Percentiles rank a stretch among this genome's conserved stretches.
These are phyloP conservation scores for Speoplatyrhinus poulsoni DNA, from an alignment of 2,113 vertebrate species.

Conservation along the genomic window DNA sequence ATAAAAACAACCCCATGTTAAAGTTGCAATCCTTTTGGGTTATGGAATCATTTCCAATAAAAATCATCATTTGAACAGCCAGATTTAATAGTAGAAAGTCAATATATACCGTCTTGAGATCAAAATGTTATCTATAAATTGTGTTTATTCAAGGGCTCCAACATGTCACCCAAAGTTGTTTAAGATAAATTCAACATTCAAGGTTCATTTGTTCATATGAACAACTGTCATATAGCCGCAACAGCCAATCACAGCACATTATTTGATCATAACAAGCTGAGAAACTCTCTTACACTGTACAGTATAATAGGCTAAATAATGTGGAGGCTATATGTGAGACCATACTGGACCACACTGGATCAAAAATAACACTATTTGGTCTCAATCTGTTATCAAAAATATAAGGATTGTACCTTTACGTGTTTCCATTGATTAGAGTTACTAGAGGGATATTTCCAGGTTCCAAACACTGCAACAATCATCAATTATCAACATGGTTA, in stretches of 20 bases:
- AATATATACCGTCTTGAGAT: not conserved
- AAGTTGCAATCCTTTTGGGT: slow-evolving; percentile 41
- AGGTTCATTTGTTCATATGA: not conserved
- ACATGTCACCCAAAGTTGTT: not conserved
- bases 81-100: not conserved
- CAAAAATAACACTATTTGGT: not conserved
- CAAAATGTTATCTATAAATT: not conserved
- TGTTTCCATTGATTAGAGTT: slow-evolving; percentile 72
- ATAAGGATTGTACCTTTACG: slow-evolving; percentile 73
- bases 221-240: slow-evolving; percentile 18
- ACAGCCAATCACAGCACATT: slow-evolving; percentile 1
- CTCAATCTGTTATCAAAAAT: slow-evolving; percentile 26
- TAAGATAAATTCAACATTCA: not conserved
- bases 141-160: not conserved
- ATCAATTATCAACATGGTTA: slow-evolving; percentile 64
- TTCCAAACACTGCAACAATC: slow-evolving; percentile 76
- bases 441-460: slow-evolving; percentile 78
- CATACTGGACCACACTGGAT: not conserved
- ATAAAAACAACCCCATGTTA: slow-evolving; percentile 52
- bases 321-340: slow-evolving; percentile 17
- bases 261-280: not conserved
- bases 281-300: not conserved
- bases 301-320: slow-evolving; percentile 9
- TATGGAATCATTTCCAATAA: not conserved
- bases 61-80: not conserved